These are phyloP conservation scores for Griposia aprilina DNA, from an alignment of 2,888 invertebrate species.

Conservation along the genomic window DNA sequence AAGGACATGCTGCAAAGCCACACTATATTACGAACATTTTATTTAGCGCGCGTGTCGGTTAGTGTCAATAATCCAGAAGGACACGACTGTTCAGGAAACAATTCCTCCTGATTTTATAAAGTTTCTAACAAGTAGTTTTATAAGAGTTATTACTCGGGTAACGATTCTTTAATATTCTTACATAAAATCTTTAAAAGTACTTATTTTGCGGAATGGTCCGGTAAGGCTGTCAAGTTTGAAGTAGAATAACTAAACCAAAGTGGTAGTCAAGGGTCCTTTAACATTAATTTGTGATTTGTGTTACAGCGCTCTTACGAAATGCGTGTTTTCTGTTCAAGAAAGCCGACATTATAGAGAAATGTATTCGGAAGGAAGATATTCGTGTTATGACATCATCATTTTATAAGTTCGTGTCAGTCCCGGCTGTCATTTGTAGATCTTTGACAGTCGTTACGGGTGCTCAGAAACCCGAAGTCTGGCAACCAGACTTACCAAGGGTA, in stretches of 20 bases:
- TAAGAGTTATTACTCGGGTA: too few relatives aligned
- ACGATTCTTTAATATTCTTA: neutral
- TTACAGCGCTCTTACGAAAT: slow-evolving; percentile 11
- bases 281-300: slow-evolving; percentile 1
- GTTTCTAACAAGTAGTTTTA: neutral
- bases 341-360: slow-evolving; percentile 4
- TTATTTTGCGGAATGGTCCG: neutral
- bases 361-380: neutral
- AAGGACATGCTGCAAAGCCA: neutral
- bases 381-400: neutral
- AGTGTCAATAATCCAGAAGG: neutral
- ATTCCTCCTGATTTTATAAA: neutral
- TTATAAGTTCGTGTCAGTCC: too few relatives aligned
- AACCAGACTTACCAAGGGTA: too few relatives aligned
- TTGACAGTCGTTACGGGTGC: too few relatives aligned
- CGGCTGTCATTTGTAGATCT: too few relatives aligned
- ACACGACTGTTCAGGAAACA: neutral
- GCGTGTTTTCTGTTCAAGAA: neutral
- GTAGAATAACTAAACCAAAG: neutral
- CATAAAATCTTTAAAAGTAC: neutral
- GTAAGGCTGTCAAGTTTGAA: neutral
- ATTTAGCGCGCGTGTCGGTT: too few relatives aligned
- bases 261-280: too few relatives aligned
- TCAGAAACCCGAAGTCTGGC: too few relatives aligned
- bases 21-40: neutral